phyloP scores from a whole-genome alignment of 2,888 invertebrate species.

The Protula sp. region DNA sequence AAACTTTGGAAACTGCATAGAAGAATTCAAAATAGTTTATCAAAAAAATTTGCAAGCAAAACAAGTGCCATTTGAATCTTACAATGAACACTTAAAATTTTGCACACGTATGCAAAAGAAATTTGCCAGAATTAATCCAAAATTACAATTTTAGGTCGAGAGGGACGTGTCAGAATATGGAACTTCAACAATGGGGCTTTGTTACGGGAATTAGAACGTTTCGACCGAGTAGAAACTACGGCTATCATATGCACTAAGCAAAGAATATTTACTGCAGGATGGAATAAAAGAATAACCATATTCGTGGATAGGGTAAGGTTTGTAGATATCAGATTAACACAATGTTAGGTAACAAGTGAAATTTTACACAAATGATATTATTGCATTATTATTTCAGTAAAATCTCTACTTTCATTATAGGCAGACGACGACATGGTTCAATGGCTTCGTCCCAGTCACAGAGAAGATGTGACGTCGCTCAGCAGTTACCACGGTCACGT shows the following conservation, averaged over 20 bases:
- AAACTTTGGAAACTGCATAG: no score
- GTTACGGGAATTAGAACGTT: conserved; percentile 62
- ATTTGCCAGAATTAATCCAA: not conserved
- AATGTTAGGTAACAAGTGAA: no score
- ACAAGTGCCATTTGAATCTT: no score
- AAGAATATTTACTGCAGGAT: conserved; percentile 71
- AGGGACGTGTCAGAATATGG: conserved; percentile 77
- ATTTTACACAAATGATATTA: no score
- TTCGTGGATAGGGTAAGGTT: not conserved
- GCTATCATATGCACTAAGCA: conserved; percentile 58
- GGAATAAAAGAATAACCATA: conserved; percentile 55
- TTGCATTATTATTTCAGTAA: no score
- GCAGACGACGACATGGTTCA: not conserved
- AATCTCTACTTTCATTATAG: no score
- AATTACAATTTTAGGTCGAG: conserved; percentile 58
- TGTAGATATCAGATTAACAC: no score
- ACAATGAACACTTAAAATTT: no score
- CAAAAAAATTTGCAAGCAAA: no score
- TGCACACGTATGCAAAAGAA: no score
- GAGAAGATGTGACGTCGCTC: conserved; percentile 70
- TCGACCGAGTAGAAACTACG: conserved; percentile 60
- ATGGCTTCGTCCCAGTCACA: conserved; percentile 56
- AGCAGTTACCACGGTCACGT: conserved; percentile 53
- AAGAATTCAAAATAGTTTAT: no score
- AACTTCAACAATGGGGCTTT: conserved; percentile 77